Evolutionary conservation across 2,888 invertebrate species (phyloP).

Genomic region (Slavum lentiscoides): DNA sequence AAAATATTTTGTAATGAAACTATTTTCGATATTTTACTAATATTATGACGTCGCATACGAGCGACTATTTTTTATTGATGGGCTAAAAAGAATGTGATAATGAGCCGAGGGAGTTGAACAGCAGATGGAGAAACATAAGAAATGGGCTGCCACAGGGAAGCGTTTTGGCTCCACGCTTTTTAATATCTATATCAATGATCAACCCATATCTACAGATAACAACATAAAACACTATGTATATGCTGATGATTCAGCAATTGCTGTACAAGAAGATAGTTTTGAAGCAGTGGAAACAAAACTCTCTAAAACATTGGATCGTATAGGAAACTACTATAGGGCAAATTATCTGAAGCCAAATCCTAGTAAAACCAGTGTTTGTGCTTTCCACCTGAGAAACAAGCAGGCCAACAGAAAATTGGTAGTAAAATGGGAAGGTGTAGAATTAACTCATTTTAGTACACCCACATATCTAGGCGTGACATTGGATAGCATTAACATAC

Average conservation of each 20-base stretch:
- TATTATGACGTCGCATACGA: no score
- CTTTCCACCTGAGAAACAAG: no score
- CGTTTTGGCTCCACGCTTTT: slow-evolving; percentile 28
- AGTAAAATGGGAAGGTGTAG: slow-evolving; percentile 15
- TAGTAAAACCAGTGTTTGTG: slow-evolving; percentile 27
- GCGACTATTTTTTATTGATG: no score
- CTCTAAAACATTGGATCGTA: slow-evolving; percentile 13
- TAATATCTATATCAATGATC: slow-evolving; percentile 45
- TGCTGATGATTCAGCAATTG: slow-evolving; percentile 39
- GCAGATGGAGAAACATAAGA: slow-evolving; percentile 31
- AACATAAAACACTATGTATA: slow-evolving; percentile 32
- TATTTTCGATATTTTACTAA: no score
- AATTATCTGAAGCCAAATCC: slow-evolving; percentile 37
- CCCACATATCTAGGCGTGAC: slow-evolving; percentile 55
- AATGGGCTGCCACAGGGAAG: slow-evolving; percentile 42
- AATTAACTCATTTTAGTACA: background rate
- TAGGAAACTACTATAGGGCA: slow-evolving; percentile 19
- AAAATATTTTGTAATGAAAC: no score
- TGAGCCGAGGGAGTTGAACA: no score
- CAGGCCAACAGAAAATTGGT: slow-evolving; percentile 25
- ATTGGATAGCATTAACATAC: slow-evolving; percentile 55
- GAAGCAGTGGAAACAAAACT: slow-evolving; percentile 34
- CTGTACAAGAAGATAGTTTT: slow-evolving; percentile 22
- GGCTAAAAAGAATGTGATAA: no score
- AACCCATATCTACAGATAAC: slow-evolving; percentile 18